These are phyloP conservation scores for Parotocinclus haroldoi DNA, from an alignment of 2,797 vertebrate species.

Conservation along the genomic window DNA sequence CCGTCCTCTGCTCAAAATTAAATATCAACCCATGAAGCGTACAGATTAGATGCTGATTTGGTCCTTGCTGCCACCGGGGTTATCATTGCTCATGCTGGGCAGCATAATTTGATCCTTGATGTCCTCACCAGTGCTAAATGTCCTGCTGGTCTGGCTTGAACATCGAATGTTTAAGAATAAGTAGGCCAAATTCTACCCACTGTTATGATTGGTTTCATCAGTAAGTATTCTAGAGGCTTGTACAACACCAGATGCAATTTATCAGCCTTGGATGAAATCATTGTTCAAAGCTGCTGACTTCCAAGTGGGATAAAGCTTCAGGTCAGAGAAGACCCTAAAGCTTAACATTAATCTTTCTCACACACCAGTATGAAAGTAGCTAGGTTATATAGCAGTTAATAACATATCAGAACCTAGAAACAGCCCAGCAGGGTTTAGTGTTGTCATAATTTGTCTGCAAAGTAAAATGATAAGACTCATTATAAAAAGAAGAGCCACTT, in stretches of 20 bases:
- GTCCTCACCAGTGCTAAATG: slow-evolving; percentile 63
- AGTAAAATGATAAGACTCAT: too few relatives aligned
- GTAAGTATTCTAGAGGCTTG: slow-evolving; percentile 7
- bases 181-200: slow-evolving; percentile 9
- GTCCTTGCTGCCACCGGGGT: slow-evolving; percentile 70
- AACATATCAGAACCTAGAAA: too few relatives aligned
- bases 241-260: slow-evolving; percentile 8
- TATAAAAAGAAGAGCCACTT: too few relatives aligned
- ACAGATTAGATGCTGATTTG: slow-evolving; percentile 79
- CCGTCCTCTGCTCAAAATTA: too few relatives aligned
- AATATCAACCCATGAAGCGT: slow-evolving; percentile 65
- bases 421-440: too few relatives aligned
- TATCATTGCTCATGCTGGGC: slow-evolving; percentile 74
- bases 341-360: too few relatives aligned
- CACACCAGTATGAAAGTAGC: too few relatives aligned
- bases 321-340: too few relatives aligned
- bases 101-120: slow-evolving; percentile 76
- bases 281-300: too few relatives aligned
- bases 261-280: not conserved
- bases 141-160: slow-evolving; percentile 24
- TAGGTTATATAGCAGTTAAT: too few relatives aligned
- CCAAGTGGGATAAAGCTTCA: too few relatives aligned
- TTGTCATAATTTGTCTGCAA: too few relatives aligned
- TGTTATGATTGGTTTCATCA: slow-evolving; percentile 25
- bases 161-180: slow-evolving; percentile 17